Percentiles rank a stretch among this genome's conserved stretches.
phyloP scores from a whole-genome alignment of 2,113 vertebrate species.

The Corvus cornix region DNA sequence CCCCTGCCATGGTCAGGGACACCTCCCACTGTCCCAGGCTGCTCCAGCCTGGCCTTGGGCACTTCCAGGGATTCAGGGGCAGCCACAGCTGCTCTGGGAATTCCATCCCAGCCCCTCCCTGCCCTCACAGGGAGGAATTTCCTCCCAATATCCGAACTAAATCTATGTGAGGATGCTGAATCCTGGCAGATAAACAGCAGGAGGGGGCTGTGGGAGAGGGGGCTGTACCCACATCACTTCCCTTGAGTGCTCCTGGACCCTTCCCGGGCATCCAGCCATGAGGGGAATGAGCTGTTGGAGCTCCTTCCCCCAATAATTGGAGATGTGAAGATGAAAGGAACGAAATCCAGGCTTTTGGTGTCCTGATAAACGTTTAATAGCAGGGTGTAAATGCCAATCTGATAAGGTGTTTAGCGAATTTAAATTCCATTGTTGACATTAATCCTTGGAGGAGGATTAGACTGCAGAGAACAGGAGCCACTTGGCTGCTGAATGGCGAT shows the following conservation, averaged over 20 bases:
- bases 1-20: background rate
- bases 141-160: background rate
- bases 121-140: fast-evolving
- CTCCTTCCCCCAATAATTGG: background rate
- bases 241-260: fast-evolving
- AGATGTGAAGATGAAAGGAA: background rate
- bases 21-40: fast-evolving
- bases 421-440: background rate
- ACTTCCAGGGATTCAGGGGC: background rate
- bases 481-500: background rate
- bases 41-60: background rate
- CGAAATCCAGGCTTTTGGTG: background rate
- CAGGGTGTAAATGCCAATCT: background rate
- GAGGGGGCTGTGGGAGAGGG: background rate
- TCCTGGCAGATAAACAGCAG: fast-evolving
- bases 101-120: background rate
- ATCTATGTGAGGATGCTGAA: background rate
- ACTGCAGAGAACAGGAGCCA: background rate
- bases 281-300: background rate
- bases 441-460: background rate
- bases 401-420: background rate
- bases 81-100: background rate
- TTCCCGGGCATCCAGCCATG: background rate
- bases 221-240: background rate
- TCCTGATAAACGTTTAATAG: background rate